Percentiles rank a stretch among this genome's conserved stretches.
Conservation (phyloP, 2,888 invertebrate species). For the Cosmopolites sordidus region DNA sequence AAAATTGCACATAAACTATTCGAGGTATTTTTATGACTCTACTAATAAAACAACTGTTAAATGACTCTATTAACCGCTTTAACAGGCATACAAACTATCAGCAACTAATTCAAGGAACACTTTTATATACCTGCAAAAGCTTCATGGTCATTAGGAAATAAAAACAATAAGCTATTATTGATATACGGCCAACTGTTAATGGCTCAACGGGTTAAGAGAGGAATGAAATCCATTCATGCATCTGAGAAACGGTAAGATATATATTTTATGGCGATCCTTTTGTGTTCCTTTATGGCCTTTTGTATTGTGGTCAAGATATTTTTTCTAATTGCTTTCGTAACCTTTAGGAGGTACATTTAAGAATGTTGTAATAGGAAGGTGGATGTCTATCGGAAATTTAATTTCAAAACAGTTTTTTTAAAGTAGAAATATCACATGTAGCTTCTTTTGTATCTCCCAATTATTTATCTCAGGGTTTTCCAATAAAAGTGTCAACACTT, state of each 20-base stretch:
- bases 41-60: not conserved
- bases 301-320: slow-evolving; percentile 9
- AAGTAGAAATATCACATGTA: no score
- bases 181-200: not conserved
- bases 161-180: slow-evolving; percentile 1
- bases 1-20: not conserved
- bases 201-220: not conserved
- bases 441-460: no score
- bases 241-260: not conserved
- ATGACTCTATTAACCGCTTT: slow-evolving; percentile 5
- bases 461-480: no score
- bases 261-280: slow-evolving; percentile 1
- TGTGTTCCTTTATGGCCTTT: not conserved
- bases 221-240: slow-evolving; percentile 1
- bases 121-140: slow-evolving; percentile 1
- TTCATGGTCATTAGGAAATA: not conserved
- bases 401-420: no score
- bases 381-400: no score
- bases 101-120: not conserved
- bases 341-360: not conserved
- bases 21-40: not conserved
- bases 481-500: no score
- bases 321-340: slow-evolving; percentile 1
- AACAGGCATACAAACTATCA: slow-evolving; percentile 1
- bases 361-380: no score